These are phyloP conservation scores for Blennius ocellaris DNA, from an alignment of 2,113 vertebrate genomes.

Conservation along the genomic window DNA sequence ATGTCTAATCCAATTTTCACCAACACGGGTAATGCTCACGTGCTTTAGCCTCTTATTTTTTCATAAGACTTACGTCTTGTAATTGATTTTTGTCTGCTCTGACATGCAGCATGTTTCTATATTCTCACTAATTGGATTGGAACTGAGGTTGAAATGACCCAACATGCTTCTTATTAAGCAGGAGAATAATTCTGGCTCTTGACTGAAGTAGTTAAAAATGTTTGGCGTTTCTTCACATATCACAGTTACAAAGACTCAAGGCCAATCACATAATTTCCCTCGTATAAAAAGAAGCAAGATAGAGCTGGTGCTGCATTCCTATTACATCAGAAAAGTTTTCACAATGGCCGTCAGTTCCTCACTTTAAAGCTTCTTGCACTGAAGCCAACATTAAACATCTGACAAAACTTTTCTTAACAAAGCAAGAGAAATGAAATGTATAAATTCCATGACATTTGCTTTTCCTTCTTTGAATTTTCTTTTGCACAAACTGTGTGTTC, in stretches of 20 bases:
- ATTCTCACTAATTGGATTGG: too few species aligned
- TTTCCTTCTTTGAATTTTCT: not conserved
- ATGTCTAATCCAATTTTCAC: too few species aligned
- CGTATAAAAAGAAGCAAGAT: not conserved
- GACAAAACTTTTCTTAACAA: not conserved
- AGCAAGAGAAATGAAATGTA: too few species aligned
- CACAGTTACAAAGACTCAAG: not conserved
- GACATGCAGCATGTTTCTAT: too few species aligned
- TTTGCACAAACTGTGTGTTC: too few species aligned
- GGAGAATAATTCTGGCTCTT: not conserved
- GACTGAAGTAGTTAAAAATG: too few species aligned
- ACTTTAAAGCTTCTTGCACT: not conserved
- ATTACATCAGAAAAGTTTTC: not conserved
- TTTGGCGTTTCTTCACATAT: not conserved
- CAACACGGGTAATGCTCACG: too few species aligned
- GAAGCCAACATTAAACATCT: not conserved
- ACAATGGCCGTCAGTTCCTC: not conserved
- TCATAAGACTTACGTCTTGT: too few species aligned
- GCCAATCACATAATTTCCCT: not conserved
- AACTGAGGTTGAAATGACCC: too few species aligned
- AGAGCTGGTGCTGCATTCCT: not conserved
- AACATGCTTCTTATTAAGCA: not conserved
- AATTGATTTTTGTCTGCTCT: too few species aligned
- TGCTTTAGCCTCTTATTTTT: too few species aligned
- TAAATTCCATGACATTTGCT: too few species aligned